Base-by-base conservation (phyloP, 2,113 vertebrate genomes). In the Hippocampus guttulatus region DNA sequence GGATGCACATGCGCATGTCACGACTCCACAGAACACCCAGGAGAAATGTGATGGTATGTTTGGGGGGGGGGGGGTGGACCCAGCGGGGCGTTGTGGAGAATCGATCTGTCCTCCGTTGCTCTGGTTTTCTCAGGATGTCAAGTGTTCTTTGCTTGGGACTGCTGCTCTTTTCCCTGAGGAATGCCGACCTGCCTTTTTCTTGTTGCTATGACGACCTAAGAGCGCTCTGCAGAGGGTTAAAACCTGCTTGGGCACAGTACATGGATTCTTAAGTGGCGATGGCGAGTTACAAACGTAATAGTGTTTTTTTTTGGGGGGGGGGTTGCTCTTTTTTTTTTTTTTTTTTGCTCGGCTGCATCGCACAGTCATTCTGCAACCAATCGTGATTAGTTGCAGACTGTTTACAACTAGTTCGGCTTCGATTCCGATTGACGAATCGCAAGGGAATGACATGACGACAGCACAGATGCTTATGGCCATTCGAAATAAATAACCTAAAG, bases 81-180 rank as follows among this genome's bases (percentile, higher is more conserved):
- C 23, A 18, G 27, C 23, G 25, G 45, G n/a, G 47, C 20, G 15
- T 27, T 25, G 21, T 27, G 25, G 23, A 70, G 55, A 64, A 76
- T 82, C n/a, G 65, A 73, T 69, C 62, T 55, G 61, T 75, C 54
- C 66, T 76, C 60, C 64, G 45, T 38, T 16, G 54, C 66, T 55
- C 61, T 8, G 58, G 55, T 68, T 64, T 73, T 67, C 70, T 27
- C 58, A 47, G 55, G 40, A 47, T 52, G 40, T 49, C 69, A 52
- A 58, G 23, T 14, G 25, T 58, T 6, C 11, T 20, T 62, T 9
- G 68, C 69, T 38, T 16, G 58, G 68, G 30, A 15, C 52, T 27
- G 23, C 66, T 60, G 10, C 18, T 4, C 9, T 23, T 55, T 55
- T 55, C 52, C 52, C 52, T 55, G 52, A 54, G 52, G 52, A 54